These are phyloP conservation scores for Ctenomys sociabilis DNA, from an alignment of 2,113 vertebrate species.

Conservation along the genomic window DNA sequence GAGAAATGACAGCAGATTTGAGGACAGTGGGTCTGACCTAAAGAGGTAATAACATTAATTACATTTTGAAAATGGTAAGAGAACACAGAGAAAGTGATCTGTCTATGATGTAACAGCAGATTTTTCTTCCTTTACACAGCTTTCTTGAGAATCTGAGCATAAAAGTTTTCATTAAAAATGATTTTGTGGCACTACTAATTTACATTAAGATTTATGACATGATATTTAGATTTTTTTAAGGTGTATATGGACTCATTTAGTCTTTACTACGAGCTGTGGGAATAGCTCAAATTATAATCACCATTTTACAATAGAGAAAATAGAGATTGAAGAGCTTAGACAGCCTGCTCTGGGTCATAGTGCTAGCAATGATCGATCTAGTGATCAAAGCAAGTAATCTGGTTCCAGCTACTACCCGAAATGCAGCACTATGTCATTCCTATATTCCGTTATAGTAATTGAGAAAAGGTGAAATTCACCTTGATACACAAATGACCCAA, in stretches of 20 bases:
- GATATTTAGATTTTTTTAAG: not conserved
- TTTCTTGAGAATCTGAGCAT: not conserved
- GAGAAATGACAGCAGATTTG: conserved; percentile 61
- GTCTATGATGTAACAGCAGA: not conserved
- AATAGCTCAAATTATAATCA: not conserved
- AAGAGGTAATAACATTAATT: conserved; percentile 70
- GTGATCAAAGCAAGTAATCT: not conserved
- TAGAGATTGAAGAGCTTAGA: not conserved
- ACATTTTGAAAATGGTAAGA: conserved; percentile 42
- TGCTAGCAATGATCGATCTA: not conserved
- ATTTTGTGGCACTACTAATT: not conserved
- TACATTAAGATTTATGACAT: not conserved
- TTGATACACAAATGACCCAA: not conserved
- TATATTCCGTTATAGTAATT: not conserved
- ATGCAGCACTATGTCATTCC: not conserved
- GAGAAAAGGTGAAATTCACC: not conserved
- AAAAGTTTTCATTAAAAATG: not conserved
- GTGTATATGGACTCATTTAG: not conserved
- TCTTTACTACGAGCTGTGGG: not conserved
- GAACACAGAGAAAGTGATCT: not conserved
- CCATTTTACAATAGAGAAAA: not conserved
- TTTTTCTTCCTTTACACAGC: not conserved
- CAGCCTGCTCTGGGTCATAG: not conserved
- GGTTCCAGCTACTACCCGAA: not conserved
- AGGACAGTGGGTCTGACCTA: conserved; percentile 70